Conservation (phyloP, 2,113 vertebrate genomes). For the Orycteropus afer region DNA sequence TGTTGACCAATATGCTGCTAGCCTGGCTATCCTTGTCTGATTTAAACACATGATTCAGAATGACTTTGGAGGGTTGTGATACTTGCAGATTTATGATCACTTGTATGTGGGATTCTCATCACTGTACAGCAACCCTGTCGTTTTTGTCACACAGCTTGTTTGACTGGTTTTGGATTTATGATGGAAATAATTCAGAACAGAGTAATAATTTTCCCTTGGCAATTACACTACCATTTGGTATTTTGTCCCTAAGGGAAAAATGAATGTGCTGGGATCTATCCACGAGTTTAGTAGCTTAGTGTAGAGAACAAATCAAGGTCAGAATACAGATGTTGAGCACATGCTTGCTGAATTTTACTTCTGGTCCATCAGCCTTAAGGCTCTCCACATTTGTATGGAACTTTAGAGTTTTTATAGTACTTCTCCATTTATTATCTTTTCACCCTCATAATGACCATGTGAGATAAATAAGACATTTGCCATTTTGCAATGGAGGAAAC, state of each 20-base stretch:
- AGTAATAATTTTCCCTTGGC: slow-evolving; percentile 89
- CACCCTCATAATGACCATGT: background rate
- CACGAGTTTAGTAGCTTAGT: slow-evolving; percentile 82
- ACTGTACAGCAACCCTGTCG: slow-evolving; percentile 79
- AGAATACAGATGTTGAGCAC: slow-evolving; percentile 76
- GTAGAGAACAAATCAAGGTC: slow-evolving; percentile 87
- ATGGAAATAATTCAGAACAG: slow-evolving; percentile 87
- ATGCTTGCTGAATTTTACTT: slow-evolving; percentile 55
- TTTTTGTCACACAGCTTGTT: slow-evolving; percentile 85
- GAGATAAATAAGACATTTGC: background rate
- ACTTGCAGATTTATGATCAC: slow-evolving; percentile 82
- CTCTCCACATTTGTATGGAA: background rate
- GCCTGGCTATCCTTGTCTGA: slow-evolving; percentile 81
- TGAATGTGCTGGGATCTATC: slow-evolving; percentile 85
- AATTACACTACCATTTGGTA: slow-evolving; percentile 90
- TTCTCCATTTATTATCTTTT: background rate
- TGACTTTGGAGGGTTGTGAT: slow-evolving; percentile 82
- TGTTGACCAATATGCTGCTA: slow-evolving; percentile 74
- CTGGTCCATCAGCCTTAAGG: slow-evolving; percentile 17
- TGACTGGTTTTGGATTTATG: slow-evolving; percentile 87
- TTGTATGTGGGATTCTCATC: slow-evolving; percentile 78
- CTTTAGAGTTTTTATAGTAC: background rate
- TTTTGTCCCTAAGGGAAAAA: slow-evolving; percentile 88
- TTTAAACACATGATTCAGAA: slow-evolving; percentile 84
- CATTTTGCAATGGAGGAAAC: background rate